A percentile compares a stretch with the other conserved stretches of the same genome.
Evolutionary conservation across 2,113 vertebrate genomes (phyloP).

Genomic region (Perognathus longimembris): DNA sequence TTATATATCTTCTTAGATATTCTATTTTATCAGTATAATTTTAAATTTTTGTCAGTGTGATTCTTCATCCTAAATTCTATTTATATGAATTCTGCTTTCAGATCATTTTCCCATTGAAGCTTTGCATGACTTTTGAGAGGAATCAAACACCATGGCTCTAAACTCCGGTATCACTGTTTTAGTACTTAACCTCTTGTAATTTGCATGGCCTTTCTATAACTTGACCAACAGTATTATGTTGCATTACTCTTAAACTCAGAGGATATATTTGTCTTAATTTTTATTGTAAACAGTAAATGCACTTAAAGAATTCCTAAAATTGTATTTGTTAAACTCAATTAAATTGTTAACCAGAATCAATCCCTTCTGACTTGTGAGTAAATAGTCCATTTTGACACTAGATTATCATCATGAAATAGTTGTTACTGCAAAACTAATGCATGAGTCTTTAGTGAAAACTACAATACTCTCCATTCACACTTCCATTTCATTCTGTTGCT

Average conservation of each 20-base stretch:
- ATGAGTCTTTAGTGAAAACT: constrained; percentile 13
- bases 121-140: not conserved
- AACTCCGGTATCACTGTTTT: not conserved
- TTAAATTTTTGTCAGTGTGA: not conserved
- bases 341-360: constrained; percentile 52
- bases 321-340: constrained; percentile 41
- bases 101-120: not conserved
- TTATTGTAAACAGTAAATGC: not conserved
- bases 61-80: not conserved
- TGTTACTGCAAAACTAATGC: constrained; percentile 42
- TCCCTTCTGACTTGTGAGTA: constrained; percentile 24
- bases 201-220: not conserved
- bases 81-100: not conserved
- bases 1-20: not conserved
- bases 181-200: not conserved
- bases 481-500: not conserved
- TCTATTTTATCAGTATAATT: not conserved
- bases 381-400: not conserved
- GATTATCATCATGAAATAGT: constrained; percentile 23
- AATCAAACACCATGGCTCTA: not conserved
- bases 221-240: not conserved
- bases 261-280: not conserved
- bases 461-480: constrained; percentile 18
- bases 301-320: not conserved
- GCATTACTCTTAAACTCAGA: not conserved